Percentiles rank a stretch among this genome's conserved stretches.
phyloP scores from a whole-genome alignment of 2,797 vertebrate genomes.

The Eospalax fontanierii region DNA sequence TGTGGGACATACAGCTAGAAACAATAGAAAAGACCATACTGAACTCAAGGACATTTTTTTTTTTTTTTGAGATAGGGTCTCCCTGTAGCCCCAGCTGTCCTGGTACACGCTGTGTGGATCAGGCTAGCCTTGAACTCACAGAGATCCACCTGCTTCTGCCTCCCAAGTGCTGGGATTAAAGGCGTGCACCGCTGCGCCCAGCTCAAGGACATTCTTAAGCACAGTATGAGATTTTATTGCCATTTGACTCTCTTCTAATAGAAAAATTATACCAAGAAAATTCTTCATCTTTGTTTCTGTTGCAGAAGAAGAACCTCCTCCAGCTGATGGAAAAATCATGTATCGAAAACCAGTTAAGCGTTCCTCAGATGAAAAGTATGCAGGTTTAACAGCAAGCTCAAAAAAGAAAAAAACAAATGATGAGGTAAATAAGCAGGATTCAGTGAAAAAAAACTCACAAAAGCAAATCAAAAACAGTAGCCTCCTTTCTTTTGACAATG shows the following conservation, averaged over 20 bases:
- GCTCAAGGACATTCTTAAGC: not conserved
- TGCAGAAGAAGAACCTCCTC: conserved; percentile 91
- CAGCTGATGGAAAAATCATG: conserved; percentile 95
- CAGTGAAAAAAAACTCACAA: conserved; percentile 88
- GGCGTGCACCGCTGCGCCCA: too few species aligned
- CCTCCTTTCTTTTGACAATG: conserved; percentile 96
- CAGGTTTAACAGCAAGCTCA: conserved; percentile 95
- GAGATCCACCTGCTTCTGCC: too few species aligned
- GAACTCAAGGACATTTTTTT: too few species aligned
- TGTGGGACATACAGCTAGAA: not conserved
- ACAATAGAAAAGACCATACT: not conserved
- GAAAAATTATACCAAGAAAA: conserved; percentile 33
- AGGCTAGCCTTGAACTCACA: too few species aligned
- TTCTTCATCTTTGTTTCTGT: conserved; percentile 80
- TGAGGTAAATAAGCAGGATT: conserved; percentile 80
- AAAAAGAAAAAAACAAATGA: conserved; percentile 95
- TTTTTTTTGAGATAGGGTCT: too few species aligned
- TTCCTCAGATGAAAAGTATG: conserved; percentile 92
- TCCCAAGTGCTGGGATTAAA: too few species aligned
- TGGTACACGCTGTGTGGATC: too few species aligned
- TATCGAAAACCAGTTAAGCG: conserved; percentile 98
- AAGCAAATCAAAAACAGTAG: conserved; percentile 97
- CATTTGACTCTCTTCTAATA: not conserved
- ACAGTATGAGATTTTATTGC: not conserved
- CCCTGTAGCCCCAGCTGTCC: too few species aligned